phyloP scores from a whole-genome alignment of 2,888 invertebrate species.

The Apodemia mormo region DNA sequence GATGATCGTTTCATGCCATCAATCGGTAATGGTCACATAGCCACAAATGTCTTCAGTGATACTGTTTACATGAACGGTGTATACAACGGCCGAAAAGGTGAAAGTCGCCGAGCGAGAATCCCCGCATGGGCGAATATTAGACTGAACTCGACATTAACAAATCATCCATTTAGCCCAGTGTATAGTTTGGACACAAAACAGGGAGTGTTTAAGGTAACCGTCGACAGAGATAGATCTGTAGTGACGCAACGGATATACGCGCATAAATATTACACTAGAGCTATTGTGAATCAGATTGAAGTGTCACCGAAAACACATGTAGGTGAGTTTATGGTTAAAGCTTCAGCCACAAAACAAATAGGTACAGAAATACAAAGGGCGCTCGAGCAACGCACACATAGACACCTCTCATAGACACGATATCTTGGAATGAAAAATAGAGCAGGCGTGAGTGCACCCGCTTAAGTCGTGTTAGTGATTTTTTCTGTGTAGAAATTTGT shows the following conservation, averaged over 20 bases:
- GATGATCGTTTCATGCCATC: conserved; percentile 82
- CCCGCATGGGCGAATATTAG: conserved; percentile 82
- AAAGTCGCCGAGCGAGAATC: conserved; percentile 82
- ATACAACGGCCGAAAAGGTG: conserved; percentile 79
- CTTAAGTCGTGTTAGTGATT: too few relatives aligned
- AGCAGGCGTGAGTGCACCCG: too few relatives aligned
- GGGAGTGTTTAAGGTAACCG: conserved; percentile 71
- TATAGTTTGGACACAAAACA: conserved; percentile 73
- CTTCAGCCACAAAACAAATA: too few relatives aligned
- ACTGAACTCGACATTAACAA: conserved; percentile 68
- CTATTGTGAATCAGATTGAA: conserved; percentile 74
- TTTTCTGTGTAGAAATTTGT: too few relatives aligned
- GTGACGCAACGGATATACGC: conserved; percentile 75
- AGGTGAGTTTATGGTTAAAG: conserved; percentile 44
- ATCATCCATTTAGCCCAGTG: conserved; percentile 58
- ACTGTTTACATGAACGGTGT: conserved; percentile 83
- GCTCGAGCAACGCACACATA: too few relatives aligned
- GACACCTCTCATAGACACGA: too few relatives aligned
- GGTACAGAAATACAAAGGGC: too few relatives aligned
- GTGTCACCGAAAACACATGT: conserved; percentile 68
- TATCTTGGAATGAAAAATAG: too few relatives aligned
- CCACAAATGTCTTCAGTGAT: conserved; percentile 81
- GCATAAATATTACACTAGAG: conserved; percentile 72
- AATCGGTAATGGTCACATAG: conserved; percentile 82
- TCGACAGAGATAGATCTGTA: conserved; percentile 70